Base-by-base conservation (phyloP, 2,888 invertebrate genomes). In the Hirtodrosophila alboralis region DNA sequence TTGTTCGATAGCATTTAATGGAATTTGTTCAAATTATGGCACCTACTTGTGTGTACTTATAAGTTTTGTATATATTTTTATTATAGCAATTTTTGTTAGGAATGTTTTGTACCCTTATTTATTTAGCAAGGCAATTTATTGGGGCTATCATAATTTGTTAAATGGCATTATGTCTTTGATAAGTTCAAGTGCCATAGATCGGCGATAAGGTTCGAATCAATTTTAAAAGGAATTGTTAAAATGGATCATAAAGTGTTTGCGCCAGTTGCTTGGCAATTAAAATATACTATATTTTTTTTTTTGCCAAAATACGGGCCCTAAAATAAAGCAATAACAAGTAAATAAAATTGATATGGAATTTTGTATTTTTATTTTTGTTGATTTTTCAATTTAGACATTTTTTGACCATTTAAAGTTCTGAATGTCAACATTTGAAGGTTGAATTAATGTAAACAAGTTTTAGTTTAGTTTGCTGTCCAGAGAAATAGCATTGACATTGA, bases 161-260 rank as follows among this genome's bases (percentile, higher is more conserved):
- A 81, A 48, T 73, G 65, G 57, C 44, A 57, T 69, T 48, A 60
- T 73, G 65, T 49, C 52, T 54, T n/a, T 48, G 78, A 78, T 81
- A 78, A 81, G 59, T 41, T 52, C 44, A 37, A 81, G 54, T 78
- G 56, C 31, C 16, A 45, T 38, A 67, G 58, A 74, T 65, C 16
- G 48, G 56, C 49, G 78, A 79, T 85, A 74, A 79, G 66, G 52
- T 33, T 33, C 12, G 4, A 41, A 31, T 61, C 30, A 47, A 80
- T 23, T 23, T 31, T 1, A 37, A 21, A 31, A 26, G 3, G n/a
- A 37, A 31, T 18, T 23, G 31, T 23, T 60, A 44, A 37, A 28
- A 31, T 10, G 40, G 62, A 47, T 53, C 40, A 43, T 73, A 70
- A 67, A 61, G 31, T n/a, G n/a, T n/a, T n/a, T n/a, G n/a, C 30